These are phyloP conservation scores for Sisyra nigra DNA, from an alignment of 2,888 invertebrate species.

Conservation along the genomic window DNA sequence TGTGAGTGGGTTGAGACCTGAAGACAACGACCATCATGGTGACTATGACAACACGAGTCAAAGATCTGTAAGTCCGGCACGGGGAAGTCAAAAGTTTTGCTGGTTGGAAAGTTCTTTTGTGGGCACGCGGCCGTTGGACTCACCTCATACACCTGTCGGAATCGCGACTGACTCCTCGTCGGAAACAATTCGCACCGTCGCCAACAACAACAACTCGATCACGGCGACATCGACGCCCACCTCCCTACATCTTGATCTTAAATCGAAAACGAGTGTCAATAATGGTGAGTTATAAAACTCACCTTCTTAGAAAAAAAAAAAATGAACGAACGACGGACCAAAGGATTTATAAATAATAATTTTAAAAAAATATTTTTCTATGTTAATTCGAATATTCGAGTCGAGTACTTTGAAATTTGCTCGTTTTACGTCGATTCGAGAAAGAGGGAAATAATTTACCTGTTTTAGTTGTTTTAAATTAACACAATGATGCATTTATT, in stretches of 20 bases:
- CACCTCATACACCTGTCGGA: slow-evolving; percentile 64
- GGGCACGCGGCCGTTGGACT: slow-evolving; percentile 69
- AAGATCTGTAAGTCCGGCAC: slow-evolving; percentile 27
- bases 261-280: slow-evolving; percentile 8
- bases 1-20: slow-evolving; percentile 55
- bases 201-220: slow-evolving; percentile 13
- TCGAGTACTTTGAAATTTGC: no score
- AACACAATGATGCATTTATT: no score
- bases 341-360: no score
- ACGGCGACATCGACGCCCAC: slow-evolving; percentile 17
- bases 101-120: slow-evolving; percentile 91
- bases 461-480: no score
- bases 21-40: slow-evolving; percentile 17
- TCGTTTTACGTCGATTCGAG: no score
- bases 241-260: slow-evolving; percentile 7
- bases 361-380: no score
- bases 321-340: no score
- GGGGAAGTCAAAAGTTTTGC: slow-evolving; percentile 56
- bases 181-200: slow-evolving; percentile 11
- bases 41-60: slow-evolving; percentile 20
- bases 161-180: slow-evolving; percentile 27
- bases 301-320: slow-evolving; percentile 16
- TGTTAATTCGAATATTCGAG: no score
- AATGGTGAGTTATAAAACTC: slow-evolving; percentile 29
- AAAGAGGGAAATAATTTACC: no score